Conservation (phyloP, 2,113 vertebrate genomes). For the Neolamprologus toae region DNA sequence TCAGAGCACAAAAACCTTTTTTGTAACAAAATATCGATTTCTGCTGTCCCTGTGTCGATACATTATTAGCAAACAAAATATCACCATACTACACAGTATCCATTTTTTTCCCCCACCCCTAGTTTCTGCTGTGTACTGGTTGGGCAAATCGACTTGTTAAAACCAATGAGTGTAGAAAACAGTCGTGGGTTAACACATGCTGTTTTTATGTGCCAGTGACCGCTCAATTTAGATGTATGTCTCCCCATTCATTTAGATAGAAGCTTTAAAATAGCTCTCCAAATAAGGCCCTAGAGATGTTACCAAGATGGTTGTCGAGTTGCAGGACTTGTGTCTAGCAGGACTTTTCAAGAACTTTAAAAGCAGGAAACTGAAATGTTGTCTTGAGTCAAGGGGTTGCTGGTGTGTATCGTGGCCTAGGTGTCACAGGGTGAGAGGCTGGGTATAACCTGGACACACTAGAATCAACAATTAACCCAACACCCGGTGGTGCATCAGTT, state of each 20-base stretch:
- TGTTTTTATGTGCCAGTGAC: background rate
- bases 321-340: background rate
- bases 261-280: background rate
- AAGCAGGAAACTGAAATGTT: too few species aligned
- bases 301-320: background rate
- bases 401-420: background rate
- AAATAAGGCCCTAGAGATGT: background rate
- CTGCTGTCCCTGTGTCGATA: too few species aligned
- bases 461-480: background rate
- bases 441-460: background rate
- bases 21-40: too few species aligned
- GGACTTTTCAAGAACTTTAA: too few species aligned
- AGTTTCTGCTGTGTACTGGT: background rate
- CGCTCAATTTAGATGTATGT: rapidly evolving
- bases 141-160: background rate
- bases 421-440: background rate
- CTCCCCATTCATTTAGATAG: background rate
- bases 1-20: too few species aligned
- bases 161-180: background rate
- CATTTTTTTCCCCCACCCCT: too few species aligned
- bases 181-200: rapidly evolving
- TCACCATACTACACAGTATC: too few species aligned
- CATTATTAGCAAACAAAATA: too few species aligned
- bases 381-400: background rate
- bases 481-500: background rate